Conservation (phyloP, 2,888 invertebrate genomes). For the Anagyrus pseudococci region DNA sequence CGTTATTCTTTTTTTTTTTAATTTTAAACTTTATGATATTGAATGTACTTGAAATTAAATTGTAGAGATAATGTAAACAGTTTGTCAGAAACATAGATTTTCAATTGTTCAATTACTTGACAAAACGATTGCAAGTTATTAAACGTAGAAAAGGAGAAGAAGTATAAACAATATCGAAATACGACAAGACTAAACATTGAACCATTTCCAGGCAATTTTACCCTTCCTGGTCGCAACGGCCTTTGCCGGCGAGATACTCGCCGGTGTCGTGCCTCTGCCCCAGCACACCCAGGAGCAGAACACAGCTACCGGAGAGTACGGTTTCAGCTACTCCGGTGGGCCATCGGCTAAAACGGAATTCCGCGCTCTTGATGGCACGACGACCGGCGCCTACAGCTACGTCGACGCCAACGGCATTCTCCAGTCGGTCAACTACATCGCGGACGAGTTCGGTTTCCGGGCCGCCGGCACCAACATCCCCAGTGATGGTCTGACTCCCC, state of each 20-base stretch:
- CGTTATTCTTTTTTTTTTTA: no score
- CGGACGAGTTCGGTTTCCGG: conserved; percentile 72
- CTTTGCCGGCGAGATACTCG: conserved; percentile 10
- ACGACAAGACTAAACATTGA: no score
- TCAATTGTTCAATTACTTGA: no score
- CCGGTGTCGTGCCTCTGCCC: conserved; percentile 18
- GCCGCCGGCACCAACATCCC: conserved; percentile 47
- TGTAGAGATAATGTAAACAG: no score
- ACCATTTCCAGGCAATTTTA: background rate
- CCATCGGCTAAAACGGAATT: conserved; percentile 71
- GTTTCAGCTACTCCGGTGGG: conserved; percentile 71
- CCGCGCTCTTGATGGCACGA: conserved; percentile 68
- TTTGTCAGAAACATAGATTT: no score
- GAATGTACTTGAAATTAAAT: no score
- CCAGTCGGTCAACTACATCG: conserved; percentile 71
- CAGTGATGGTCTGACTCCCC: background rate
- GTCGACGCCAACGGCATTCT: conserved; percentile 72
- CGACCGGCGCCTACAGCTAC: conserved; percentile 73
- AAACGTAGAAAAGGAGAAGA: no score
- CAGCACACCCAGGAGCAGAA: conserved; percentile 70
- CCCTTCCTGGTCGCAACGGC: conserved; percentile 24
- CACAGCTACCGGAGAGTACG: conserved; percentile 64
- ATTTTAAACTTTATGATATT: no score
- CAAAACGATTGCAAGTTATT: no score
- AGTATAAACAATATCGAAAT: no score